Percentiles rank a stretch among this genome's conserved stretches.
phyloP scores from a whole-genome alignment of 1,140 invertebrate genomes.

The Lutraria rhynchaena region DNA sequence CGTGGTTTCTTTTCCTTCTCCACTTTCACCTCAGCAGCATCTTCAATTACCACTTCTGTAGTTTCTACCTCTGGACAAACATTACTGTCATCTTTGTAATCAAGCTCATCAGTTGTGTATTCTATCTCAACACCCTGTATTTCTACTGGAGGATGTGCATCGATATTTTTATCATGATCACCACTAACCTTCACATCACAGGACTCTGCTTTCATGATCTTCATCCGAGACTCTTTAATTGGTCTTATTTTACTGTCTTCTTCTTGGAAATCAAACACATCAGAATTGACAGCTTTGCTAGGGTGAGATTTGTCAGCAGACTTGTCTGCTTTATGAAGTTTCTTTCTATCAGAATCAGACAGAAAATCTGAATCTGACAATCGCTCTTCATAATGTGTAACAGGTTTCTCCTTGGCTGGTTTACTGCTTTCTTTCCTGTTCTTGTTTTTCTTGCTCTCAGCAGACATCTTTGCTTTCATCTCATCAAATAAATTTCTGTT shows the following conservation, averaged over 20 bases:
- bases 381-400: neutral
- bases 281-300: constrained; percentile 29
- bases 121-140: constrained; percentile 58
- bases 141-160: constrained; percentile 23
- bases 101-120: constrained; percentile 56
- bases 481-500: constrained; percentile 54
- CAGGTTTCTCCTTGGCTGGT: constrained; percentile 20
- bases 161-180: constrained; percentile 25
- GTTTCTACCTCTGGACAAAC: constrained; percentile 49
- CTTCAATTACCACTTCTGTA: constrained; percentile 57
- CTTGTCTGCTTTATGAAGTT: neutral
- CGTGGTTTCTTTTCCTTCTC: constrained; percentile 55
- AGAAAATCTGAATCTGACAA: constrained; percentile 34
- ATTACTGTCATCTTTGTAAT: constrained; percentile 56
- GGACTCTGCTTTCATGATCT: constrained; percentile 39
- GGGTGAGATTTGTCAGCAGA: neutral
- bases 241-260: constrained; percentile 59
- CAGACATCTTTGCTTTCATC: constrained; percentile 43
- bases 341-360: constrained; percentile 41
- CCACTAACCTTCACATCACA: constrained; percentile 30
- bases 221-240: constrained; percentile 57
- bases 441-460: constrained; percentile 38
- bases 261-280: constrained; percentile 69
- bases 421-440: constrained; percentile 49
- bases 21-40: constrained; percentile 45